Evolutionary conservation across 2,888 invertebrate species (phyloP).

Genomic region (Thumatha senex): DNA sequence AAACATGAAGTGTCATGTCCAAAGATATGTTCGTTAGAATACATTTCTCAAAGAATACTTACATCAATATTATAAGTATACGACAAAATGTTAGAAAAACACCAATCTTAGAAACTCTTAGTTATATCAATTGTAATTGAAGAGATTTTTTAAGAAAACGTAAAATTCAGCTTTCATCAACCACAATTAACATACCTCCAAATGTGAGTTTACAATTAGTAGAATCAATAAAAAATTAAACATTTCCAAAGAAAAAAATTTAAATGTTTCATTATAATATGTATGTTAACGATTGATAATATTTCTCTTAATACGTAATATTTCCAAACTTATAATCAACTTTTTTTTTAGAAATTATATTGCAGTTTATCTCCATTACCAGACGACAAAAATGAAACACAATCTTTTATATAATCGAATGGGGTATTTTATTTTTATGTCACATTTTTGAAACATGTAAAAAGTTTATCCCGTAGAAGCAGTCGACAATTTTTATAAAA

Average conservation of each 20-base stretch:
- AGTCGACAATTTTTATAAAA: too few relatives aligned
- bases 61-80: constrained; percentile 24
- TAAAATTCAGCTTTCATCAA: background rate
- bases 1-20: constrained; percentile 21
- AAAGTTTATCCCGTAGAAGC: too few relatives aligned
- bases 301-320: constrained; percentile 35
- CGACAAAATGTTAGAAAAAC: constrained; percentile 35
- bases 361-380: constrained; percentile 8
- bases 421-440: too few relatives aligned
- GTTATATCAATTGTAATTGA: constrained; percentile 15
- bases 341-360: background rate
- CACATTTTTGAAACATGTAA: too few relatives aligned
- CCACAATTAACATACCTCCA: background rate
- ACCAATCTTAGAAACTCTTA: constrained; percentile 27
- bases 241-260: constrained; percentile 22
- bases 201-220: constrained; percentile 15
- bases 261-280: constrained; percentile 30
- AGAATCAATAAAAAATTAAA: constrained; percentile 20
- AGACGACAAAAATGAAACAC: too few relatives aligned
- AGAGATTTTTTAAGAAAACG: background rate
- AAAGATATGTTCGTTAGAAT: constrained; percentile 46
- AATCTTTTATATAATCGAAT: too few relatives aligned
- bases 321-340: constrained; percentile 36
- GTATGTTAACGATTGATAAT: constrained; percentile 38
- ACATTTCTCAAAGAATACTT: constrained; percentile 31